phyloP scores from a whole-genome alignment of 2,888 invertebrate species.

The Eustalomyia histrio region DNA sequence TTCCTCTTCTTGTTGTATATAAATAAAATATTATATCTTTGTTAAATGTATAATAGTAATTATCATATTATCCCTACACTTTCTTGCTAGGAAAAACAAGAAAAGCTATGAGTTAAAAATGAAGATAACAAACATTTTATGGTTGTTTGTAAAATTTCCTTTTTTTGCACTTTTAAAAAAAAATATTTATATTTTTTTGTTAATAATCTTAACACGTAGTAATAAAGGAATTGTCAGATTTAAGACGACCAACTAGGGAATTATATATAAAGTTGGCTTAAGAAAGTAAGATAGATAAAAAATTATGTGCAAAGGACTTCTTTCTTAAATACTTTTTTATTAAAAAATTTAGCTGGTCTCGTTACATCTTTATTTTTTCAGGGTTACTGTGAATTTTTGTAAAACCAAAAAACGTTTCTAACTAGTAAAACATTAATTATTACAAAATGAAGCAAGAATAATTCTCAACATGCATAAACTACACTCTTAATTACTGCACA shows the following conservation, averaged over 20 bases:
- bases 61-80: slow-evolving; percentile 44
- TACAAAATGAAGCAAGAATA: slow-evolving; percentile 39
- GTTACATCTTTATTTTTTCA: too few relatives aligned
- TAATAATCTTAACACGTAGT: slow-evolving; percentile 43
- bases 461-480: slow-evolving; percentile 25
- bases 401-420: too few relatives aligned
- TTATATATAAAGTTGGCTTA: too few relatives aligned
- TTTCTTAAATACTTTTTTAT: too few relatives aligned
- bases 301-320: too few relatives aligned
- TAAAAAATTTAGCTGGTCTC: too few relatives aligned
- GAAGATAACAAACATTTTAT: slow-evolving; percentile 52
- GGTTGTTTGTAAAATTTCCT: background rate
- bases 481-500: slow-evolving; percentile 15
- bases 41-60: slow-evolving; percentile 39
- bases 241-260: background rate
- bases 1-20: background rate
- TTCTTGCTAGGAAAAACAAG: slow-evolving; percentile 1
- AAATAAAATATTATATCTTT: background rate
- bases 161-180: slow-evolving; percentile 5
- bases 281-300: too few relatives aligned
- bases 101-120: background rate
- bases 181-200: too few relatives aligned
- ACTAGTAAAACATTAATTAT: slow-evolving; percentile 34
- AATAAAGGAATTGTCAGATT: background rate
- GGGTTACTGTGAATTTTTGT: too few relatives aligned